phyloP scores from a whole-genome alignment of 2,113 vertebrate species.

The Pelusios castaneus region DNA sequence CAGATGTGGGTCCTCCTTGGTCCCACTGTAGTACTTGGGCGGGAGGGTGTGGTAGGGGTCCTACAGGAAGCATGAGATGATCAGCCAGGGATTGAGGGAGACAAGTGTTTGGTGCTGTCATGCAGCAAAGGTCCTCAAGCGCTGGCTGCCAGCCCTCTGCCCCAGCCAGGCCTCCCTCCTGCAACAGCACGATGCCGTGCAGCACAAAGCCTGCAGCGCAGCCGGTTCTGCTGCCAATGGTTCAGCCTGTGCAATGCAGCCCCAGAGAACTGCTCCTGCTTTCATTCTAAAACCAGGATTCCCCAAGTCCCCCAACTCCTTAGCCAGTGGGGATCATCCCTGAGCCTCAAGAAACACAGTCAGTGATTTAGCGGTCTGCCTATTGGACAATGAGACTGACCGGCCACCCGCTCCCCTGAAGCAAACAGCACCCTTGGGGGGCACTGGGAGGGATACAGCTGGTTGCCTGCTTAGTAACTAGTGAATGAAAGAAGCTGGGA shows the following conservation, averaged over 20 bases:
- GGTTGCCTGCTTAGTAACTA: too few species aligned
- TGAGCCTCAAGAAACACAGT: too few species aligned
- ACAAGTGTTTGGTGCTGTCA: not conserved
- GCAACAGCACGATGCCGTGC: too few species aligned
- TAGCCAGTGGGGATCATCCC: too few species aligned
- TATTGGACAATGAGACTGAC: not conserved
- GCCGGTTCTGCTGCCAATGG: not conserved
- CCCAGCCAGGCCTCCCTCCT: not conserved
- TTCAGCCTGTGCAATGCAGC: too few species aligned
- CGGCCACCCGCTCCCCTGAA: too few species aligned
- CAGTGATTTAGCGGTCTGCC: not conserved
- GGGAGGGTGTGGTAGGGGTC: slow-evolving; percentile 85
- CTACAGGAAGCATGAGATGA: slow-evolving; percentile 50
- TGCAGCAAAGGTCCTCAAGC: not conserved
- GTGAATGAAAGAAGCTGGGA: too few species aligned
- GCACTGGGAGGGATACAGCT: too few species aligned
- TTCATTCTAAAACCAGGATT: not conserved
- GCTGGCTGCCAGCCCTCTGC: not conserved
- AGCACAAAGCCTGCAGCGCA: not conserved
- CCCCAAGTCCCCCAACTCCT: rapidly evolving
- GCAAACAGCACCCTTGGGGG: not conserved
- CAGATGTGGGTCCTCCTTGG: slow-evolving; percentile 87
- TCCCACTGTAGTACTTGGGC: slow-evolving; percentile 85
- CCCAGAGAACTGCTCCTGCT: not conserved
- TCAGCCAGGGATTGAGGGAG: not conserved